Percentiles rank a stretch among this genome's conserved stretches.
Evolutionary conservation across 2,797 vertebrate species (phyloP).

Genomic region (Picus viridis): DNA sequence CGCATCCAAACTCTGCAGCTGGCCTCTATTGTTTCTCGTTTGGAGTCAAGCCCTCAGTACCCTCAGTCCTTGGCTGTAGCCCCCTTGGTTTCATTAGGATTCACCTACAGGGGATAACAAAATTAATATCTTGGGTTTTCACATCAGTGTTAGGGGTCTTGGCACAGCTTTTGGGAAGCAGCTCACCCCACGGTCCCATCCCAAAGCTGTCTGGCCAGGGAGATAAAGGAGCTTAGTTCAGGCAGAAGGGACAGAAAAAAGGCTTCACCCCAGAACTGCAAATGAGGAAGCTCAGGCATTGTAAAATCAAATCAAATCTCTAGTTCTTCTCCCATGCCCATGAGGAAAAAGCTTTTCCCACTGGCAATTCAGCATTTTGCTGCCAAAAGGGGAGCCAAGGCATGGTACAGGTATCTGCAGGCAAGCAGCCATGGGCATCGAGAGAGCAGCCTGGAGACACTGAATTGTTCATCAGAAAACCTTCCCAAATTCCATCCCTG

Average conservation of each 20-base stretch:
- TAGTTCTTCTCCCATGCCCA: not conserved
- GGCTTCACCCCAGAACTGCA: not conserved
- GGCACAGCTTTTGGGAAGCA: not conserved
- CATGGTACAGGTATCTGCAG: not conserved
- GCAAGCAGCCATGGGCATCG: not conserved
- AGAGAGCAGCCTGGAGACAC: not conserved
- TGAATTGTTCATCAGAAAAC: not conserved
- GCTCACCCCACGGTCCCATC: too few relatives aligned
- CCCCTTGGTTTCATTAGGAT: not conserved
- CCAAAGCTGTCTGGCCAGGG: too few relatives aligned
- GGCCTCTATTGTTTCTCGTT: not conserved
- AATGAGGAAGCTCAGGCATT: not conserved
- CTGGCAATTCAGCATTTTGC: not conserved
- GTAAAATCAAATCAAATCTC: not conserved
- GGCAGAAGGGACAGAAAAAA: not conserved
- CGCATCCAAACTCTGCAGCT: constrained; percentile 40
- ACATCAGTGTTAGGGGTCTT: not conserved
- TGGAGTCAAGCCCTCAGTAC: not conserved
- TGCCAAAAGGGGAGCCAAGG: not conserved
- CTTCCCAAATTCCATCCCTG: not conserved
- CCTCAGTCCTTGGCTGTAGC: not conserved
- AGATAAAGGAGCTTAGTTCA: not conserved
- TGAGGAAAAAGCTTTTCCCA: not conserved
- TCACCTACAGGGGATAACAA: not conserved
- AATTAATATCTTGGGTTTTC: not conserved